Evolutionary conservation across 2,888 invertebrate genomes (phyloP).

Genomic region (Drosophila flavopinicola): DNA sequence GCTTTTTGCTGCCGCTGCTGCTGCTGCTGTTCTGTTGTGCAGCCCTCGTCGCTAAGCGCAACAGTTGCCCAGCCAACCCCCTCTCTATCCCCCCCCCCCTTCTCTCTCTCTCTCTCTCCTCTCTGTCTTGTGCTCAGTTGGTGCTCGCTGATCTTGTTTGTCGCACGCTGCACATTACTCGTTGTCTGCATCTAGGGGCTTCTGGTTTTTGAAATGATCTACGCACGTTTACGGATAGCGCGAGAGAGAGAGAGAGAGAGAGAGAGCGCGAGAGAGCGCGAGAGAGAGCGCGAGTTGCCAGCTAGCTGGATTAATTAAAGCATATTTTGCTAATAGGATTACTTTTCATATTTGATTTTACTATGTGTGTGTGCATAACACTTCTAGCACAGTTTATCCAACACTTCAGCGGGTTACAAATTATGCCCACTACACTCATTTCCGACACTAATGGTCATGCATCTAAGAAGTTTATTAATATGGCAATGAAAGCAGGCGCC

Average conservation of each 20-base stretch:
- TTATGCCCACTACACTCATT: too few relatives aligned
- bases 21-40: conserved; percentile 10
- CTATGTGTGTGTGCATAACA: not conserved
- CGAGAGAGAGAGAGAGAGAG: conserved; percentile 5
- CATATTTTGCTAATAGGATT: conserved; percentile 1
- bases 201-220: conserved; percentile 75
- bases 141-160: conserved; percentile 80
- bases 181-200: conserved; percentile 62
- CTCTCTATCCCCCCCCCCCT: conserved; percentile 11
- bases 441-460: too few relatives aligned
- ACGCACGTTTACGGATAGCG: conserved; percentile 43
- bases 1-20: conserved; percentile 31
- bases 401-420: too few relatives aligned
- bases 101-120: not conserved
- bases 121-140: conserved; percentile 23
- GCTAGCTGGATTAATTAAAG: conserved; percentile 17
- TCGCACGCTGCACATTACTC: conserved; percentile 73
- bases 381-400: too few relatives aligned
- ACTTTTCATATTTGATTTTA: not conserved
- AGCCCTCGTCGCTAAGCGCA: conserved; percentile 32
- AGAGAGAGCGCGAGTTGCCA: conserved; percentile 1
- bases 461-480: too few relatives aligned
- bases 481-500: too few relatives aligned
- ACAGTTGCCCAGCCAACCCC: conserved; percentile 10
- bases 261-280: not conserved